phyloP scores from a whole-genome alignment of 2,888 invertebrate species.

The Antheraea assamensis region DNA sequence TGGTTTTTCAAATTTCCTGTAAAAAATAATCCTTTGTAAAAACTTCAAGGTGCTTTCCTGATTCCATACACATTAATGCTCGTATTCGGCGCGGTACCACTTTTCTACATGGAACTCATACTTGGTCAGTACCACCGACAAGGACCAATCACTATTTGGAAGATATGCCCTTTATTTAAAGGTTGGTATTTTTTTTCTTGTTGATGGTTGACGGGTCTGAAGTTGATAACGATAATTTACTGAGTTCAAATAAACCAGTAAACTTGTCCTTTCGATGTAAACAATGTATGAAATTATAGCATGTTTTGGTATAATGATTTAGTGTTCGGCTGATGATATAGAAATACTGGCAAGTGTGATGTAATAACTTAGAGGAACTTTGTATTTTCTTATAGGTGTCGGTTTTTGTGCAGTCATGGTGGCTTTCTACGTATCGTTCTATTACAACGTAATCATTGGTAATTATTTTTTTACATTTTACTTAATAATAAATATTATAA shows the following conservation, averaged over 20 bases:
- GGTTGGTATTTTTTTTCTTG: constrained; percentile 66
- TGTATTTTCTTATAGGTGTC: constrained; percentile 80
- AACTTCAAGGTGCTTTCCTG: constrained; percentile 86
- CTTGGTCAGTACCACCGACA: constrained; percentile 89
- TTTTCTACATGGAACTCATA: constrained; percentile 91
- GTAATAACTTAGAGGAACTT: background rate
- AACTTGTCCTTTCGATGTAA: too few species aligned
- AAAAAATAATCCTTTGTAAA: background rate
- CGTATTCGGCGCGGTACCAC: constrained; percentile 88
- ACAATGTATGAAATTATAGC: too few species aligned
- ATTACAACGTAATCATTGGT: constrained; percentile 93
- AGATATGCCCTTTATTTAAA: constrained; percentile 91
- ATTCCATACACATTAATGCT: constrained; percentile 89
- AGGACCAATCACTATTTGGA: constrained; percentile 91
- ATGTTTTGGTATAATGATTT: too few species aligned
- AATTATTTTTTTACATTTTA: constrained; percentile 32
- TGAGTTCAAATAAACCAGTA: too few species aligned
- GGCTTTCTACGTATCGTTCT: constrained; percentile 90
- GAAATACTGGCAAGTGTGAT: too few species aligned
- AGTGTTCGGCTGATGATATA: too few species aligned
- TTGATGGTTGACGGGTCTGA: background rate
- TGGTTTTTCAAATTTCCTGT: too few species aligned
- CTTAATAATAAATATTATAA: background rate
- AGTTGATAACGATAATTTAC: too few species aligned
- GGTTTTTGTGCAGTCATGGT: constrained; percentile 91